Evolutionary conservation across 2,888 invertebrate genomes (phyloP), one percentile per base, ranked within the genome.

Genomic region (Apantesis nais): DNA sequence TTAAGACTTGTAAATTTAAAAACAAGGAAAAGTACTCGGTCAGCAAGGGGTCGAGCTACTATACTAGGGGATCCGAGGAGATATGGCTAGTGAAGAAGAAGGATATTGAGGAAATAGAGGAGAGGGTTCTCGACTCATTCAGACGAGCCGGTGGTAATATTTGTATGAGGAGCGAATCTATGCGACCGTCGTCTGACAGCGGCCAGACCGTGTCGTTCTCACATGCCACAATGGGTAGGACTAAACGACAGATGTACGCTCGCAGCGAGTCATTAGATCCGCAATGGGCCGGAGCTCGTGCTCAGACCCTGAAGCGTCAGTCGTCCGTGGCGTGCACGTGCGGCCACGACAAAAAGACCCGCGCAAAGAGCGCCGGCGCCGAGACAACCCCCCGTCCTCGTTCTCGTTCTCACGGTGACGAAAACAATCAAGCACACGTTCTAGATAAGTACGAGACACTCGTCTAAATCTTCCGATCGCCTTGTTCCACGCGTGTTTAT

Each of bases 41-140:
- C 34, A 93, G 92, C 78, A 94, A 94, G 76, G 94, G 94, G 0
- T 93, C 94, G 37, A 93, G 93, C 74, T 95, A 94, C 83, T 94
- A 93, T 85, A 93, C 93, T 2, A 85, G 95, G 63, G 95, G 95
- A 22, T 92, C 95, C 0, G 95, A 95, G 72, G 95, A 95, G 80
- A 95, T 95, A 62, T 95, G 95, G 95, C 86, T 95, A 60, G 95
- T 95, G n/a, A 95, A 95, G 84, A 95, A 95, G 83, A 95, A 94
- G 78, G 95, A 95, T 62, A 95, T 95, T 2, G 94, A 95, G 66
- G 95, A 94, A 80, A 94, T 95, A 37, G 95, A 95, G 76, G 94
- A 94, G 78, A 83, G 95, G 37, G 95, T 95, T 19, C 68, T 95
- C 66, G 94, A 95, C 72, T 95, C 95, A 73, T 93, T 94, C 76